These are phyloP conservation scores for Tretioscincus oriximinensis DNA, from an alignment of 2,113 vertebrate species.

Conservation along the genomic window DNA sequence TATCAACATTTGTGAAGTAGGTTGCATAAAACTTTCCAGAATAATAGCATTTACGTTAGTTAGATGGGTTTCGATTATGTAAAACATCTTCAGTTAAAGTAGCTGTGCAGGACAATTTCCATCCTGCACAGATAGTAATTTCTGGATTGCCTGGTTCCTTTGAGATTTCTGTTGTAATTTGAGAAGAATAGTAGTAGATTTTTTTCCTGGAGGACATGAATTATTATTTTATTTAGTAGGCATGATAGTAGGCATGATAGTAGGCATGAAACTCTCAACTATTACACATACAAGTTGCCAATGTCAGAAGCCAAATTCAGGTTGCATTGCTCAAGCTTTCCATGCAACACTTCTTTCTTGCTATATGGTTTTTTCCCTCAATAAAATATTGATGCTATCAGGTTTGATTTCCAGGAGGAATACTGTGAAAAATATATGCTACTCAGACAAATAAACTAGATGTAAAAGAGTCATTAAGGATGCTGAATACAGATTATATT, in stretches of 20 bases:
- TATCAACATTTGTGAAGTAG: neutral
- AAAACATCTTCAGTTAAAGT: neutral
- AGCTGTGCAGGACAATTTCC: neutral
- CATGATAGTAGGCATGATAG: neutral
- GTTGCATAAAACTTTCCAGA: neutral
- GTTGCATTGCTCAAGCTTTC: too few relatives aligned
- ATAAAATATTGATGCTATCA: too few relatives aligned
- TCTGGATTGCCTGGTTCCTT: constrained; percentile 5
- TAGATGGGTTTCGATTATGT: neutral
- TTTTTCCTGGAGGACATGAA: neutral
- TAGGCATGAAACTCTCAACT: neutral
- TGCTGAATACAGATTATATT: too few relatives aligned
- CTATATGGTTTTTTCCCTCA: too few relatives aligned
- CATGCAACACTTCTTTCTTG: too few relatives aligned
- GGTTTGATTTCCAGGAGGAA: too few relatives aligned
- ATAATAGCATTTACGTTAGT: neutral
- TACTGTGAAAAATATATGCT: too few relatives aligned
- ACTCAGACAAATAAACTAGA: too few relatives aligned
- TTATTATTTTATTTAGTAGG: neutral
- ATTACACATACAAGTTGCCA: neutral
- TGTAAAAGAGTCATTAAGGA: too few relatives aligned
- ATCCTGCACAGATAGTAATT: neutral
- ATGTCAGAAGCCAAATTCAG: constrained; percentile 1
- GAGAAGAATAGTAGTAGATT: neutral
- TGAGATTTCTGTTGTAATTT: neutral